Evolutionary conservation across 2,113 vertebrate genomes (phyloP), one percentile per base, ranked within the genome.

Genomic region (Protobothrops mucrosquamatus): DNA sequence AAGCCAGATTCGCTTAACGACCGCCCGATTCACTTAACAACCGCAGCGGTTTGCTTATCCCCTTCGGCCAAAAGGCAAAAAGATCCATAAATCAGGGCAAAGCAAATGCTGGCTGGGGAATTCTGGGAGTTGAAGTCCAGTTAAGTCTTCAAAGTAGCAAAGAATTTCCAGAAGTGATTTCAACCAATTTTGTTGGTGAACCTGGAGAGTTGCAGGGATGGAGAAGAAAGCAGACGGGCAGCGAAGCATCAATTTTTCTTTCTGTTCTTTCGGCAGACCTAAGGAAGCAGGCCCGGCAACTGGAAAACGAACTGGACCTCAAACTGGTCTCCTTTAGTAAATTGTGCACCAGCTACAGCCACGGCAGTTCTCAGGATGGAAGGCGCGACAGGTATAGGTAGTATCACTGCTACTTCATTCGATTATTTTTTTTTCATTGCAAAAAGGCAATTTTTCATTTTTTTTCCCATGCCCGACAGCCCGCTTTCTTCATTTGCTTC

Each of bases 241-340:
- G 29, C 9, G 2, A 51, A 56, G 6, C 18, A 1, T 87, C 10
- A 34, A 34, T 2, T 39, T 24, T 10, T 43, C 26, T 11, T 6
- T 9, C 18, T 43, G 1, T 12, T 22, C 15, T 26, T 18, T 95
- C 14, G 1, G 95, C 95, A 99, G 99, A 99, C 97, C 98, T 99
- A 96, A 97, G 99, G 95, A 99, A 99, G 97, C 99, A 99, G 97
- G 99, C 99, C 56, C 98, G 99, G 94, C 99, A 99, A 96, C 96
- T 99, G 97, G 99, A 99, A 97, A 99, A 99, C 89, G 99, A 99
- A 96, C 98, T 99, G 57, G 99, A 99, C 96, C 97, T 99, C 96
- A 99, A 99, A 95, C 96, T 99, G 95, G 99, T 99, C 61, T 99
- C 99, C 94, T 99, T 99, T 98, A 99, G 99, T 97, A 99, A 99